Percentiles rank a stretch among this genome's conserved stretches.
These are phyloP conservation scores for Platynereis dumerilii DNA, from an alignment of 2,888 invertebrate genomes.

Conservation along the genomic window DNA sequence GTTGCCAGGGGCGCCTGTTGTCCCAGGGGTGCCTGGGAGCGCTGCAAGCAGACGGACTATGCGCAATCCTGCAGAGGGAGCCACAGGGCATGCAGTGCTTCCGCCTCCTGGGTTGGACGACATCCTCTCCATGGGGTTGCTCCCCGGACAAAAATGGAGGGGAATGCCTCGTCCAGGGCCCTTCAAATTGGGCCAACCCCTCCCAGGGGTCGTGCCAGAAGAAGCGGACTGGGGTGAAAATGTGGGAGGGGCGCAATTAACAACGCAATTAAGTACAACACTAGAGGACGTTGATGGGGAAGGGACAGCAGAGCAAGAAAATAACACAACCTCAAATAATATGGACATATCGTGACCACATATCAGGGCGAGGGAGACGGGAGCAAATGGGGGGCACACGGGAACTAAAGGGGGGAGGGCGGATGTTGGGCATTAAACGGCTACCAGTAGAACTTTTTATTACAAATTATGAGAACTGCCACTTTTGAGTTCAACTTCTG, in stretches of 20 bases:
- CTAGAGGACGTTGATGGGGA: constrained; percentile 33
- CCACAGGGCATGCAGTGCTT: neutral
- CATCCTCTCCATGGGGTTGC: neutral
- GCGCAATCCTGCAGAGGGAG: neutral
- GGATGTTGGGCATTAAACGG: too few relatives aligned
- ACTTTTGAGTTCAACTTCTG: too few relatives aligned
- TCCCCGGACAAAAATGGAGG: constrained; percentile 3
- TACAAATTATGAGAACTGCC: too few relatives aligned
- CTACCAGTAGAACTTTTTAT: too few relatives aligned
- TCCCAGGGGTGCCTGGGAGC: too few relatives aligned
- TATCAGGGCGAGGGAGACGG: too few relatives aligned
- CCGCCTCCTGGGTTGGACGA: constrained; percentile 9
- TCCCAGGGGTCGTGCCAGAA: constrained; percentile 79
- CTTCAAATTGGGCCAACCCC: constrained; percentile 86
- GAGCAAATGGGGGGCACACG: too few relatives aligned
- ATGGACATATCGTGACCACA: constrained; percentile 5
- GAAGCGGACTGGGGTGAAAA: constrained; percentile 33
- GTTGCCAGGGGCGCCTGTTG: too few relatives aligned
- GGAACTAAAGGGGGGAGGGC: too few relatives aligned
- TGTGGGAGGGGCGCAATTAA: constrained; percentile 5
- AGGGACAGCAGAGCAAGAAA: constrained; percentile 30
- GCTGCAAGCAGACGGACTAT: neutral
- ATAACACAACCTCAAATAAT: neutral
- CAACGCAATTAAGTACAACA: constrained; percentile 37
- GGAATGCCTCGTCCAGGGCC: constrained; percentile 81